These are phyloP conservation scores for Mormyrus hasselquistii DNA, from an alignment of 2,797 vertebrate genomes.

Conservation along the genomic window DNA sequence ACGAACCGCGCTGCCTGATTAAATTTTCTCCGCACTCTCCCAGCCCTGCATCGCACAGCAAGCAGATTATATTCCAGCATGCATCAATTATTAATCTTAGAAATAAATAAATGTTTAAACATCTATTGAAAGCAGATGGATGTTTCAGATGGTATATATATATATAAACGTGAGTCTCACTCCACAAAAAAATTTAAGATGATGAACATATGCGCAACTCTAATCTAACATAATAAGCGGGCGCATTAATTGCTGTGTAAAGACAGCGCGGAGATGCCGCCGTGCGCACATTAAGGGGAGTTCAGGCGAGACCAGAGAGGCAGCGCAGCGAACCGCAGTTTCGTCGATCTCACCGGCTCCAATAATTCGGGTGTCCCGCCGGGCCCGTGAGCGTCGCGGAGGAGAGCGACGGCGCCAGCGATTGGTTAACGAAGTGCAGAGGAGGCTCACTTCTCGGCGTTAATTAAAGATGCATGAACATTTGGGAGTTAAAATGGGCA, in stretches of 20 bases:
- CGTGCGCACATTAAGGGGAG: background rate
- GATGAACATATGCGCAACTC: background rate
- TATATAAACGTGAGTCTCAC: background rate
- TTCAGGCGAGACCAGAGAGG: background rate
- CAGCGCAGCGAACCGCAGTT: background rate
- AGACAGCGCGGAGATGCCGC: background rate
- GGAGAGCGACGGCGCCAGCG: background rate
- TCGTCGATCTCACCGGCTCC: background rate
- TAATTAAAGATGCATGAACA: background rate
- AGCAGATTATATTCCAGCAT: background rate
- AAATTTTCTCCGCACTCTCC: conserved; percentile 20
- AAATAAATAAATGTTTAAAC: conserved; percentile 12
- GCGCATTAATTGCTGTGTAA: background rate
- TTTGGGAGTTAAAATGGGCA: background rate
- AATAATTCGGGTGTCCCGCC: background rate
- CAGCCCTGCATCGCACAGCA: background rate
- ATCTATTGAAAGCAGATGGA: background rate
- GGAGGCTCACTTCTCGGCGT: background rate
- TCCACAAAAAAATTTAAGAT: background rate
- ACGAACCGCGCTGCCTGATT: background rate
- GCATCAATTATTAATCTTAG: conserved; percentile 9
- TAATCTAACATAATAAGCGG: background rate
- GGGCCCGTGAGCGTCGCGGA: background rate
- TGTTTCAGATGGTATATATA: conserved; percentile 3
- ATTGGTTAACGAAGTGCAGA: background rate